Percentiles rank a stretch among this genome's conserved stretches.
phyloP scores from a whole-genome alignment of 2,113 vertebrate genomes.

The Callorhinus ursinus region DNA sequence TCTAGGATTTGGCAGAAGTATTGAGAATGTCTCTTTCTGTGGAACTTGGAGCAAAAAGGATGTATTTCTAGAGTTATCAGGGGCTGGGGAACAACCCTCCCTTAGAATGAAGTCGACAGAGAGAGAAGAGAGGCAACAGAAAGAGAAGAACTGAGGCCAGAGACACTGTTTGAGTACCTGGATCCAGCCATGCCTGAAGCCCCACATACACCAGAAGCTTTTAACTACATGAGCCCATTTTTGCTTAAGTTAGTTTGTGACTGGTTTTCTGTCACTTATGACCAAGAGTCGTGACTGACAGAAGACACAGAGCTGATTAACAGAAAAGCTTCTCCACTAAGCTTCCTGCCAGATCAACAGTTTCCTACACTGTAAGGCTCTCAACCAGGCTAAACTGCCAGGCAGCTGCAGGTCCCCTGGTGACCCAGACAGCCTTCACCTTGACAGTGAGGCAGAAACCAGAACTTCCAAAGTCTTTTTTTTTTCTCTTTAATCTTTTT shows the following conservation, averaged over 20 bases:
- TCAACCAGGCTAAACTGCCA: not conserved
- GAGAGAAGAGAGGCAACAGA: not conserved
- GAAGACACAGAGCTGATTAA: not conserved
- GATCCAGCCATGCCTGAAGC: constrained; percentile 17
- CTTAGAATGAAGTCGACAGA: not conserved
- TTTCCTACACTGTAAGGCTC: not conserved
- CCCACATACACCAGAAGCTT: not conserved
- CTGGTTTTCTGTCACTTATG: not conserved
- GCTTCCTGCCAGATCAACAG: not conserved
- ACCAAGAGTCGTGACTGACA: not conserved
- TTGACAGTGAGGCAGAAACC: not conserved
- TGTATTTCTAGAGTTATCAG: not conserved
- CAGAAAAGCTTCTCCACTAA: constrained; percentile 3
- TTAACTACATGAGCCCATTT: not conserved
- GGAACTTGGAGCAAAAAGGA: not conserved
- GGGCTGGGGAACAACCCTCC: not conserved
- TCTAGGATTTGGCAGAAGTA: not conserved
- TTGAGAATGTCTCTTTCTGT: not conserved
- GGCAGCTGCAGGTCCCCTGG: not conserved
- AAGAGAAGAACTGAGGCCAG: not conserved
- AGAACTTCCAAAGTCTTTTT: not conserved
- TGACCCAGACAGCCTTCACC: not conserved
- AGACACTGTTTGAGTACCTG: not conserved
- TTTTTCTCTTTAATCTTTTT: not conserved
- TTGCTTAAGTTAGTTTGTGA: not conserved